These are phyloP conservation scores for Nesospiza acunhae DNA, from an alignment of 2,113 vertebrate species.

Conservation along the genomic window DNA sequence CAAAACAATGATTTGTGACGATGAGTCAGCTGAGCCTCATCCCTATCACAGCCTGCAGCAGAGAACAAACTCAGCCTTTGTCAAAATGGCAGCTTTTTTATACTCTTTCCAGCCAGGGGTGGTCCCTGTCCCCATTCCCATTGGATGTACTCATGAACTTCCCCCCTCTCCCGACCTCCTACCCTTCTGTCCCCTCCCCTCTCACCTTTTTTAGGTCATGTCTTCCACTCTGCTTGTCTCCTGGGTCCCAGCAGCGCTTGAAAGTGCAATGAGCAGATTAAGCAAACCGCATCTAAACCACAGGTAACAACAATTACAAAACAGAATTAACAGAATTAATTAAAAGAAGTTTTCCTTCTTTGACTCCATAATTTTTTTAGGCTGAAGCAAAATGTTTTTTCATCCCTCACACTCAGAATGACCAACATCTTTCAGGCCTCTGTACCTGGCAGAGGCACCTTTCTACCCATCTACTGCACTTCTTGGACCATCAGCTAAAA, in stretches of 20 bases:
- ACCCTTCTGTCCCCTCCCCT: not conserved
- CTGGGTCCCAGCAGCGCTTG: rapidly evolving
- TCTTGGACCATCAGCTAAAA: not conserved
- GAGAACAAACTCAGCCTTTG: rapidly evolving
- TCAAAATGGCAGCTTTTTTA: not conserved
- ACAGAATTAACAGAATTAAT: not conserved
- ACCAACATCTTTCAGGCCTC: not conserved
- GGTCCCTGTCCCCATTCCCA: not conserved
- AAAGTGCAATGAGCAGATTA: too few relatives aligned
- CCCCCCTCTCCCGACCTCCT: not conserved
- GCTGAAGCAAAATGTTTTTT: not conserved
- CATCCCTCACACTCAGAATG: not conserved
- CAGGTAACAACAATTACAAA: not conserved
- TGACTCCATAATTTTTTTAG: not conserved
- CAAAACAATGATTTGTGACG: not conserved
- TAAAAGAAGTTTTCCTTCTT: not conserved
- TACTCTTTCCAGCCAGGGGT: rapidly evolving
- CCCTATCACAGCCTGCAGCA: too few relatives aligned
- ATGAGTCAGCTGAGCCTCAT: rapidly evolving
- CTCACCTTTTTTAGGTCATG: too few relatives aligned
- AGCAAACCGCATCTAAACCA: not conserved
- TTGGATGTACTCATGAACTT: not conserved
- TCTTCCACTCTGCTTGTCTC: too few relatives aligned
- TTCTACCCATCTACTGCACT: not conserved
- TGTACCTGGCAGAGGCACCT: not conserved